Base-by-base conservation (phyloP, 2,113 vertebrate genomes). In the Myotis lucifugus region DNA sequence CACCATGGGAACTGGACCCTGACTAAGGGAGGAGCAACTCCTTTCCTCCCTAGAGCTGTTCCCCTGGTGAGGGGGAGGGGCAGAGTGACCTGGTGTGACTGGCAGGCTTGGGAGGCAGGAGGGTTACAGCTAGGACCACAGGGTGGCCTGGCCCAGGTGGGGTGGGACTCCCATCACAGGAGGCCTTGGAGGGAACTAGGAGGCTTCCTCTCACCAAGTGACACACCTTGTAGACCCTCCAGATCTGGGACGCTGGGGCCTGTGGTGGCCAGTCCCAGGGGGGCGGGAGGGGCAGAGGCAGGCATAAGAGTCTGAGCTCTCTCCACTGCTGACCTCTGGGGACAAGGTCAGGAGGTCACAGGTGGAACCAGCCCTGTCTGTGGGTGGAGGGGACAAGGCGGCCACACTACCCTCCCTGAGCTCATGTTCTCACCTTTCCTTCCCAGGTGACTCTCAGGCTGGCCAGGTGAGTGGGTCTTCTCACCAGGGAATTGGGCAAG, bases 401-500 rank as follows among this genome's bases (percentile, higher is more conserved):
- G 6, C 66, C 42, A 3, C 15, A 67, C 9, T 48, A 32, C 86
- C 89, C 17, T 90, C 32, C 74, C 29, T 34, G 11, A 88, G 72
- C 79, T 98, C 92, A 98, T 2, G 11, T 29, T 95, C 50, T 93
- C 25, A 27, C 94, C 46, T 97, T 98, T 98, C 64, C 88, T 97
- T 97, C 97, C 59, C 96, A 98, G 98, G 97, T 95, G 97, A 96
- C 86, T 87, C 98, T 94, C 46, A 81, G 93, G 91, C 92, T 91
- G 90, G 10, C 8, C 98, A 97, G 98, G 98, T 98, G 61, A 98
- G 98, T 97, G 93, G 84, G 13, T 37, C 61, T 34, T 84, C 74
- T 37, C 42, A 25, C 27, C 17, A 66, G 25, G 83, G 34, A 88
- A 10, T 0, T 46, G n/a, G 85, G 66, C n/a, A n/a, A 40, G 42